phyloP scores from a whole-genome alignment of 2,113 vertebrate species.

The Chelonoidis abingdonii region DNA sequence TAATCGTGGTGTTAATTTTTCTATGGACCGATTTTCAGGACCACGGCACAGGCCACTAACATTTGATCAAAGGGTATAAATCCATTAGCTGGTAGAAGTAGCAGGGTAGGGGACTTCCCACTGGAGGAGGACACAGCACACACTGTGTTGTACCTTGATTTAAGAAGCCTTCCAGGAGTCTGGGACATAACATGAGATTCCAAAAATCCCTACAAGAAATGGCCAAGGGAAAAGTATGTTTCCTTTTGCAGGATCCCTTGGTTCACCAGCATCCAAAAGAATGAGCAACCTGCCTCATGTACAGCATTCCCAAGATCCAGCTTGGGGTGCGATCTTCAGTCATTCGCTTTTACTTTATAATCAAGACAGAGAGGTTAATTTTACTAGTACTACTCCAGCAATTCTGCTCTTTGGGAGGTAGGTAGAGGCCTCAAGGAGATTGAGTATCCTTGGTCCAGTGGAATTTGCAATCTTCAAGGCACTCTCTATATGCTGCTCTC shows the following conservation, averaged over 20 bases:
- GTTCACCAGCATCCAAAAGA: accelerated
- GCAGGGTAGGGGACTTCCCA: neutral
- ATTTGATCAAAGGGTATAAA: no score
- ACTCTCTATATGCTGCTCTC: conserved; percentile 59
- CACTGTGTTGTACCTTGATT: neutral
- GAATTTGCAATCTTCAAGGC: conserved; percentile 55
- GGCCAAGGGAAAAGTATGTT: neutral
- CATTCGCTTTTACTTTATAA: accelerated
- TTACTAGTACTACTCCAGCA: neutral
- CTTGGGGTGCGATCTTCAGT: accelerated
- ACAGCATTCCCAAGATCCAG: accelerated
- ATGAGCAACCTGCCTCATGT: neutral
- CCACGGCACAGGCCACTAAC: neutral
- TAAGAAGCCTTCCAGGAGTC: neutral
- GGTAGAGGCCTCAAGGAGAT: neutral
- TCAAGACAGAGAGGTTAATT: neutral
- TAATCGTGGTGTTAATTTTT: neutral
- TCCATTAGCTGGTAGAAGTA: neutral
- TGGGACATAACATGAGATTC: neutral
- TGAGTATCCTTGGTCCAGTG: conserved; percentile 40
- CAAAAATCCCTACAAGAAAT: neutral
- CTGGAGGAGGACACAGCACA: neutral
- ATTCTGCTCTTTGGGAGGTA: neutral
- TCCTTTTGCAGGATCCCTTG: neutral
- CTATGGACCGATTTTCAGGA: neutral